Evolutionary conservation across 2,888 invertebrate species (phyloP).

Genomic region (Buathra laborator): DNA sequence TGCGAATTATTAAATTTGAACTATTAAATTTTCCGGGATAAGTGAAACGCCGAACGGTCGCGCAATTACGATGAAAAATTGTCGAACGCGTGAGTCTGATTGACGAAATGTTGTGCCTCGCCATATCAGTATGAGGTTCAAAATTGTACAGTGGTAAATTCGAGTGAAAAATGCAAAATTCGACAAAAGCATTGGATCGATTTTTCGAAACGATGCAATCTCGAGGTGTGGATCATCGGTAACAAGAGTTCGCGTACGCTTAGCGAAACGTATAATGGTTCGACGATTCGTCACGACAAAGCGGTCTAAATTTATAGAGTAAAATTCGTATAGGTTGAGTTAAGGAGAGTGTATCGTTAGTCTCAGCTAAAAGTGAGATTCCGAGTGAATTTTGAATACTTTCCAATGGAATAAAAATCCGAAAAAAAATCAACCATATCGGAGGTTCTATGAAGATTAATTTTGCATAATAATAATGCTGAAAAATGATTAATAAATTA

Average conservation of each 20-base stretch:
- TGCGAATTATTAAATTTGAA: background rate
- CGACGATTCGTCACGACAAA: slow-evolving; percentile 26
- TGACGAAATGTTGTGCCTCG: background rate
- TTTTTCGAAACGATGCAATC: background rate
- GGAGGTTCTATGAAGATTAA: no score
- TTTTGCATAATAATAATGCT: no score
- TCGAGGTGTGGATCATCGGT: slow-evolving; percentile 5
- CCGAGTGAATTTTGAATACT: no score
- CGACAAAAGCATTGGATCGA: background rate
- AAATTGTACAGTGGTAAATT: slow-evolving; percentile 1
- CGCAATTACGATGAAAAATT: background rate
- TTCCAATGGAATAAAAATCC: no score
- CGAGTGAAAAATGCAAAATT: background rate
- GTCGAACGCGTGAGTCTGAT: background rate
- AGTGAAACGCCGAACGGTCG: background rate
- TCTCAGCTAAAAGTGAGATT: no score
- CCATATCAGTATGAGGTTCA: background rate
- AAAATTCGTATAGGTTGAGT: slow-evolving; percentile 32
- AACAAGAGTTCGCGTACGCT: slow-evolving; percentile 4
- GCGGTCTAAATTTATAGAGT: slow-evolving; percentile 50
- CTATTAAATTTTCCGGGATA: background rate
- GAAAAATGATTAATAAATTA: no score
- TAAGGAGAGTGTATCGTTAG: background rate
- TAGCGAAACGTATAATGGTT: slow-evolving; percentile 24
- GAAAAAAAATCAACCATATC: no score